These are phyloP conservation scores for Cerceris rybyensis DNA, from an alignment of 2,888 invertebrate species.

Conservation along the genomic window DNA sequence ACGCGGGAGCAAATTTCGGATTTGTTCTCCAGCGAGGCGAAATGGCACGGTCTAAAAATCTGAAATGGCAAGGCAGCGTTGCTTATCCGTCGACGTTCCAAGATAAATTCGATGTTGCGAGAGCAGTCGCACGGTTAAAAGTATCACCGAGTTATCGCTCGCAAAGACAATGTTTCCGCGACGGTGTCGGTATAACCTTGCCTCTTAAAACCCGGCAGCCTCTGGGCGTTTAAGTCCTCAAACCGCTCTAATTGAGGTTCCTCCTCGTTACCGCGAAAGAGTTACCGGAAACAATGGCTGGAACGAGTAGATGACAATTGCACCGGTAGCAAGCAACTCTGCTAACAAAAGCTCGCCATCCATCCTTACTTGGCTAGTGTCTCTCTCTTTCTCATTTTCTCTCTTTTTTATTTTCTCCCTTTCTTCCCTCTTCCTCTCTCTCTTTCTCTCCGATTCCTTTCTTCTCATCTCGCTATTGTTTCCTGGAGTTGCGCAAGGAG, in stretches of 20 bases:
- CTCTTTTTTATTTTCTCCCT: slow-evolving; percentile 39
- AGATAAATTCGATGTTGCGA: neutral
- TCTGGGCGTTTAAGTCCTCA: slow-evolving; percentile 81
- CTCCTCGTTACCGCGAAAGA: slow-evolving; percentile 80
- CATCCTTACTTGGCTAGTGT: slow-evolving; percentile 35
- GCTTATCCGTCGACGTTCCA: neutral
- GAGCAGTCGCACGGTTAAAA: slow-evolving; percentile 29
- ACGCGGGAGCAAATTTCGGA: too few species aligned
- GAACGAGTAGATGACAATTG: slow-evolving; percentile 75
- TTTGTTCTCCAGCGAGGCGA: too few species aligned
- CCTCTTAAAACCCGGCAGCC: slow-evolving; percentile 77
- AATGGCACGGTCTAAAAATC: too few species aligned
- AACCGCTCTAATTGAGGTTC: slow-evolving; percentile 81
- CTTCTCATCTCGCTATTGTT: slow-evolving; percentile 50
- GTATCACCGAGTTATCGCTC: slow-evolving; percentile 48
- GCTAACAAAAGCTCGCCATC: slow-evolving; percentile 71
- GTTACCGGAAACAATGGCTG: slow-evolving; percentile 77
- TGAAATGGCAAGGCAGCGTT: too few species aligned
- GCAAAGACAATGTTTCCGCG: slow-evolving; percentile 42
- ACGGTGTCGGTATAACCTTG: slow-evolving; percentile 51
- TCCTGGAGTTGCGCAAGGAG: slow-evolving; percentile 44
- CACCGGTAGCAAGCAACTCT: slow-evolving; percentile 63
- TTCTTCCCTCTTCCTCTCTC: slow-evolving; percentile 15
- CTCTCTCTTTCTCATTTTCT: slow-evolving; percentile 44
- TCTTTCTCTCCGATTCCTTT: slow-evolving; percentile 42